Evolutionary conservation across 2,888 invertebrate genomes (phyloP).

Genomic region (Gymnocheta viridis): DNA sequence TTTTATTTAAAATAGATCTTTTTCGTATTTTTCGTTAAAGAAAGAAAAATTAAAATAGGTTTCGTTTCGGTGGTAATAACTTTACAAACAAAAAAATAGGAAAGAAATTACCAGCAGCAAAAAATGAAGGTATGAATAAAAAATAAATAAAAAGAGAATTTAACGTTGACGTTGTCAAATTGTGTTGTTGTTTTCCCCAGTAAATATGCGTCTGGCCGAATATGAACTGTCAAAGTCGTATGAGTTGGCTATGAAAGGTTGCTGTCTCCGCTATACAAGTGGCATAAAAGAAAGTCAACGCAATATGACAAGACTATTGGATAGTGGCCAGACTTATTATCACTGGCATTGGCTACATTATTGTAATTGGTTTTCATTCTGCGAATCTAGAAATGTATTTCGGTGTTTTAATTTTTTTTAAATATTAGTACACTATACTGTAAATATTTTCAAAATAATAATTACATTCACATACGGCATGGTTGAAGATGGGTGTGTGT

Average conservation of each 20-base stretch:
- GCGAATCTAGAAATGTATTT: neutral
- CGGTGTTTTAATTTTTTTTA: too few relatives aligned
- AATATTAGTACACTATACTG: too few relatives aligned
- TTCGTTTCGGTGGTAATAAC: constrained; percentile 70
- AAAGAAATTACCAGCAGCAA: constrained; percentile 59
- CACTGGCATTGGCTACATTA: neutral
- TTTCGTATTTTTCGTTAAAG: constrained; percentile 59
- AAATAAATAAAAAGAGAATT: constrained; percentile 50
- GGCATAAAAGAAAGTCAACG: neutral
- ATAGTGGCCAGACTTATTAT: neutral
- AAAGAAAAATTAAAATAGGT: constrained; percentile 62
- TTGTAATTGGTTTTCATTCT: neutral
- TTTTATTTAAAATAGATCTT: constrained; percentile 43
- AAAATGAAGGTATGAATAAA: constrained; percentile 40
- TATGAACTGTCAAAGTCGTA: constrained; percentile 21
- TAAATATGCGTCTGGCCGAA: constrained; percentile 53
- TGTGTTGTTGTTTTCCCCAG: constrained; percentile 57
- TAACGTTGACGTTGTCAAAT: constrained; percentile 70
- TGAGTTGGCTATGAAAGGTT: neutral
- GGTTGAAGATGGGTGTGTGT: too few relatives aligned
- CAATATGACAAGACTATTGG: neutral
- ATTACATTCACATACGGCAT: too few relatives aligned
- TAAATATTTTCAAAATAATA: too few relatives aligned
- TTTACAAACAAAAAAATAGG: constrained; percentile 59
- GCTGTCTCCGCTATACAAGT: constrained; percentile 13